phyloP scores from a whole-genome alignment of 1,140 invertebrate genomes.

The Macrostomum lignano region DNA sequence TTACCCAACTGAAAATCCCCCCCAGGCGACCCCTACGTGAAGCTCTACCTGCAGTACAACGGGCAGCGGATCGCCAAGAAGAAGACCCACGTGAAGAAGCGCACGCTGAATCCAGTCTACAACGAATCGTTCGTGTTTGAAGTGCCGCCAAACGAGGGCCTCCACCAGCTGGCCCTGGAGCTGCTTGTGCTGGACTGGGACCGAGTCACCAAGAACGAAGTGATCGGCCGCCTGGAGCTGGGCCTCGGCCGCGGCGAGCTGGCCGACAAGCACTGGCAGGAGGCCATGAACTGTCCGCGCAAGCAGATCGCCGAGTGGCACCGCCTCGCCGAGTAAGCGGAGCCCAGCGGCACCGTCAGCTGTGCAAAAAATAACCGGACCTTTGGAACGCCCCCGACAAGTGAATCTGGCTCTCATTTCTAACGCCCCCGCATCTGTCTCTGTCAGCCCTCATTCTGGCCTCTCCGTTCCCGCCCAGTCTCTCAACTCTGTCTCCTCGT shows the following conservation, averaged over 20 bases:
- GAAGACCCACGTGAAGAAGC: slow-evolving; percentile 92
- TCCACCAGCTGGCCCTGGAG: slow-evolving; percentile 63
- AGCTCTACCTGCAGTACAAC: slow-evolving; percentile 81
- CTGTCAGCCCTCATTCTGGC: no score
- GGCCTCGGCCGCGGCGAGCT: slow-evolving; percentile 42
- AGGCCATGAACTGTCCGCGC: slow-evolving; percentile 72
- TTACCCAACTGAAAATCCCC: no score
- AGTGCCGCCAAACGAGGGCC: slow-evolving; percentile 39
- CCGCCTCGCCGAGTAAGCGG: slow-evolving; percentile 53
- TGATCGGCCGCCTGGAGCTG: slow-evolving; percentile 68
- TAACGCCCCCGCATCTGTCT: no score
- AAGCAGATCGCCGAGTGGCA: slow-evolving; percentile 94
- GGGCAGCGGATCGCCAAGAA: slow-evolving; percentile 90
- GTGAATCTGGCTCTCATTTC: no score
- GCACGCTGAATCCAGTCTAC: slow-evolving; percentile 82
- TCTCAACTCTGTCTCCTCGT: no score
- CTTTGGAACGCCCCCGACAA: no score
- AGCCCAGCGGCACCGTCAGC: background rate
- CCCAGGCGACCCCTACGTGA: slow-evolving; percentile 43
- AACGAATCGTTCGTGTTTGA: slow-evolving; percentile 63
- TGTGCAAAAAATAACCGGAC: no score
- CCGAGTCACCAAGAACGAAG: slow-evolving; percentile 84
- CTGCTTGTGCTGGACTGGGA: slow-evolving; percentile 82
- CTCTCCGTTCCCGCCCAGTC: no score
- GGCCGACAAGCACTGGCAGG: slow-evolving; percentile 72